Conservation (phyloP, 92 coral and sea anemone genomes). For the Anthopleura xanthogrammica region DNA sequence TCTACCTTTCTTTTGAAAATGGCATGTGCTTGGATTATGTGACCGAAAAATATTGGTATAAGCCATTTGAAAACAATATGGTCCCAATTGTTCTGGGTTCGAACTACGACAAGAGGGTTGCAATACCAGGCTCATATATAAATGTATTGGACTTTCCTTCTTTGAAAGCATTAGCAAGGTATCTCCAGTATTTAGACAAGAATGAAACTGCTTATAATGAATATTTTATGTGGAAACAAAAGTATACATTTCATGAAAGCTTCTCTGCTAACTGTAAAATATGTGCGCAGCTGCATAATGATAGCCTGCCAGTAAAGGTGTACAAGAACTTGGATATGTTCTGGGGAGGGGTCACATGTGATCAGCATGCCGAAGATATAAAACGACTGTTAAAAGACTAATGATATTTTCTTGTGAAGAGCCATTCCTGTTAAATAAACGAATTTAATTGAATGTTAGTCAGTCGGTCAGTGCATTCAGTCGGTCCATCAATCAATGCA, state of each 20-base stretch:
- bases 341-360: neutral
- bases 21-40: constrained; percentile 36
- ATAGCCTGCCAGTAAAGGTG: neutral
- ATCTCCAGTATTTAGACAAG: constrained; percentile 45
- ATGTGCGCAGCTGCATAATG: constrained; percentile 4
- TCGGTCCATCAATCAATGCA: too few species aligned
- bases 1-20: constrained; percentile 45
- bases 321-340: constrained; percentile 8
- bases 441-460: too few species aligned
- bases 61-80: constrained; percentile 24
- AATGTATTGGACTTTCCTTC: constrained; percentile 34
- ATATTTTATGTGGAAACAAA: constrained; percentile 48
- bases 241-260: neutral
- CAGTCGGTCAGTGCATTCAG: too few species aligned
- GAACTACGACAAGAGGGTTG: constrained; percentile 28
- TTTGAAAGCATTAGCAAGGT: constrained; percentile 37
- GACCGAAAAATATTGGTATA: constrained; percentile 50
- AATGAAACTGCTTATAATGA: constrained; percentile 56
- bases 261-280: neutral
- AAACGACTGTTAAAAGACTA: neutral
- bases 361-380: neutral
- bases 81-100: constrained; percentile 53
- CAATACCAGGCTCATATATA: constrained; percentile 50
- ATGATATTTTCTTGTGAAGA: neutral
- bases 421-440: too few species aligned